Conservation (phyloP, 37 sponge, comb jelly and placozoan genomes). For the Ephydatia muelleri region DNA sequence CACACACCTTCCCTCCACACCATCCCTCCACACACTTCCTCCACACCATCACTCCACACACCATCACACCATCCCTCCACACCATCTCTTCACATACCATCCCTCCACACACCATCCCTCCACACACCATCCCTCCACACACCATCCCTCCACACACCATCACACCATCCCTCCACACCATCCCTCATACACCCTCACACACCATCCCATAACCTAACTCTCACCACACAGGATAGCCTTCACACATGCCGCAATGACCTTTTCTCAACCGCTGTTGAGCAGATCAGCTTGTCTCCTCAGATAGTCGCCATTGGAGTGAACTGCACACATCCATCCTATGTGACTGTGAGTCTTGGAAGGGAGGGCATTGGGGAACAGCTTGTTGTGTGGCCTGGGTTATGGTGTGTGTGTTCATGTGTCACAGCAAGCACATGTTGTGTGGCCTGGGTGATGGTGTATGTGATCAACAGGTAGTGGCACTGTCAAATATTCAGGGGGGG, state of each 20-base stretch:
- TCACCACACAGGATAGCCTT: constrained; percentile 37
- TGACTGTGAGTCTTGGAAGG: neutral
- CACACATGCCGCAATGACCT: constrained; percentile 79
- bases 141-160: too few relatives aligned
- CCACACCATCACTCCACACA: too few relatives aligned
- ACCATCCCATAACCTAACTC: neutral
- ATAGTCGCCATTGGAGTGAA: constrained; percentile 79
- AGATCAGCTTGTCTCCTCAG: constrained; percentile 41
- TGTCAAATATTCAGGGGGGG: too few relatives aligned
- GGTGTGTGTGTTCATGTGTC: constrained; percentile 19
- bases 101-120: too few relatives aligned
- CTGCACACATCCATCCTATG: constrained; percentile 70
- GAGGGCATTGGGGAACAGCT: neutral
- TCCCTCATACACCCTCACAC: neutral
- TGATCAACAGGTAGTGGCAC: too few relatives aligned
- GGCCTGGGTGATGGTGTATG: neutral
- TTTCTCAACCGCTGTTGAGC: constrained; percentile 54
- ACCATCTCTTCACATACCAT: neutral
- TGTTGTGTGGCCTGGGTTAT: neutral
- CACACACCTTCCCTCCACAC: neutral
- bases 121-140: too few relatives aligned
- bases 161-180: too few relatives aligned
- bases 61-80: too few relatives aligned
- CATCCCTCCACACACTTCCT: neutral
- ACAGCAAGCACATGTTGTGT: neutral